phyloP scores from a whole-genome alignment of 2,113 vertebrate genomes.

The Isurus oxyrinchus region DNA sequence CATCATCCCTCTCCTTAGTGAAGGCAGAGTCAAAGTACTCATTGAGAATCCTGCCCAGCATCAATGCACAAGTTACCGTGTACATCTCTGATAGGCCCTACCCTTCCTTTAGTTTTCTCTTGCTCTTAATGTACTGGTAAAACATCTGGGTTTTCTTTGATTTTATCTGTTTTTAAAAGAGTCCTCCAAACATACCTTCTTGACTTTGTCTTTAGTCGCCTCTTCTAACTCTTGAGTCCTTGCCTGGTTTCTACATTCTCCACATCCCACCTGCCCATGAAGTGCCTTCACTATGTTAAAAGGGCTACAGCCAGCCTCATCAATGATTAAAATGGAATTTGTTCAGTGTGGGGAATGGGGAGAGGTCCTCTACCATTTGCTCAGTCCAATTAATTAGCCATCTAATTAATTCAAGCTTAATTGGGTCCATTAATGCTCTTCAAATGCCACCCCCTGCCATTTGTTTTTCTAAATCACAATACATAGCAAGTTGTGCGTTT shows the following conservation, averaged over 20 bases:
- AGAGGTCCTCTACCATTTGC: background rate
- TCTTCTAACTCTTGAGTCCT: background rate
- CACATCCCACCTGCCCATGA: background rate
- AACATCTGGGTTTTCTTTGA: too few relatives aligned
- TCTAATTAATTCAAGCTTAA: background rate
- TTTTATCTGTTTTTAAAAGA: background rate
- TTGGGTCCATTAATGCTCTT: background rate
- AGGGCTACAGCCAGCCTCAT: background rate
- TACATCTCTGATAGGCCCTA: too few relatives aligned
- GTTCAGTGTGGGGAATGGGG: background rate
- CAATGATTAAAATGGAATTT: background rate
- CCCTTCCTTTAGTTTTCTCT: too few relatives aligned
- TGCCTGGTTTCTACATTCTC: background rate
- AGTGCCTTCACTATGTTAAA: background rate
- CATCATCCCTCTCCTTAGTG: too few relatives aligned
- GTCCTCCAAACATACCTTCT: background rate
- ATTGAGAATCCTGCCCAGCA: too few relatives aligned
- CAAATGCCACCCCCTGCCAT: background rate
- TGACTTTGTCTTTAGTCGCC: background rate
- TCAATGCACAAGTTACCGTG: too few relatives aligned
- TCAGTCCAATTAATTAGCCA: background rate
- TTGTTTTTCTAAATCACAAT: background rate
- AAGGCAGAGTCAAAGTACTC: too few relatives aligned
- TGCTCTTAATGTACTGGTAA: too few relatives aligned
- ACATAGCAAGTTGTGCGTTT: background rate